phyloP scores from a whole-genome alignment of 2,797 vertebrate species.

The Artibeus jamaicensis region DNA sequence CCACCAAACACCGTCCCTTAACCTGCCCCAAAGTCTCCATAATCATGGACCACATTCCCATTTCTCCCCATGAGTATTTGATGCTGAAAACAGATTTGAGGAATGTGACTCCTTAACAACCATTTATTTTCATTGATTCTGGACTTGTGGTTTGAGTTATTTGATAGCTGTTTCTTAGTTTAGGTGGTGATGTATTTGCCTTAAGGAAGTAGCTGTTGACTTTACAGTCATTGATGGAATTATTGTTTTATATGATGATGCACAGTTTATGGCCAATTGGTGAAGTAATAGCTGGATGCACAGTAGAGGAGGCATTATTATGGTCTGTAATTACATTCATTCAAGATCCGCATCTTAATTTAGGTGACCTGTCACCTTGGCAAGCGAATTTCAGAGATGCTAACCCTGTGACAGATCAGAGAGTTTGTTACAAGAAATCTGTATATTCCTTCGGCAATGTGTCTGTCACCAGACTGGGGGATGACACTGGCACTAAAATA shows the following conservation, averaged over 20 bases:
- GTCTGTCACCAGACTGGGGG: background rate
- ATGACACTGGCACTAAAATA: background rate
- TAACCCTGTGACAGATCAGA: background rate
- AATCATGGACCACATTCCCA: background rate
- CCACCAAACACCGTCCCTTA: background rate
- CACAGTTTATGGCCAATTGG: background rate
- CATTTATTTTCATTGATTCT: background rate
- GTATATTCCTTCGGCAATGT: background rate
- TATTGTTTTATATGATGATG: background rate
- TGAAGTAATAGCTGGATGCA: background rate
- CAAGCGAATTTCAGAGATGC: slow-evolving; percentile 1
- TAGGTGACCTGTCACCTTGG: background rate
- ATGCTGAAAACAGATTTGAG: background rate
- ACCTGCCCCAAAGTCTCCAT: background rate
- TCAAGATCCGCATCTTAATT: background rate
- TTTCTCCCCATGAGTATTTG: background rate
- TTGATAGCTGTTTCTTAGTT: slow-evolving; percentile 9
- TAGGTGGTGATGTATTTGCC: slow-evolving; percentile 16
- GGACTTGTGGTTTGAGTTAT: slow-evolving; percentile 34
- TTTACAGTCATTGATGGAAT: background rate
- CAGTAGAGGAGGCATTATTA: background rate
- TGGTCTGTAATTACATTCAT: background rate
- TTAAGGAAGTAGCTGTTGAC: background rate
- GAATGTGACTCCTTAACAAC: slow-evolving; percentile 9
- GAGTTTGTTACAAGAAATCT: background rate